Base-by-base conservation (phyloP, 2,888 invertebrate species). In the Phania funesta region DNA sequence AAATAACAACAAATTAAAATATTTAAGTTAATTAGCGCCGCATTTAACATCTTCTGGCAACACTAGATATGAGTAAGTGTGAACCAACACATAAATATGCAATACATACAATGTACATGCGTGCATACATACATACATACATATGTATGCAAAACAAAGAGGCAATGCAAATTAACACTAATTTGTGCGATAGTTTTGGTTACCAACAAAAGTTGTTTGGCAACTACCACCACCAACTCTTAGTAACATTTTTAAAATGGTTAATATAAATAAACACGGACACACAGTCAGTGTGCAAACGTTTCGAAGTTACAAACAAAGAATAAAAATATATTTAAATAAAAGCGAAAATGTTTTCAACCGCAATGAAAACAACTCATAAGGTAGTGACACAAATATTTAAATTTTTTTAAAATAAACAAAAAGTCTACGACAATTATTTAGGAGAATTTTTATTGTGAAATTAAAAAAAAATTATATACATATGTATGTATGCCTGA, bases 231-330 rank as follows among this genome's bases (percentile, higher is more conserved):
- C 35, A 71, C n/a, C 1, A 44, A 62, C 20, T 35, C 50, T 54
- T 32, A 7, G 26, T 56, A 16, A 48, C 52, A 52, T 1, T 46
- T 50, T 38, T 6, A 7, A 13, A 48, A 35, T 26, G 6, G 35
- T 35, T 41, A 76, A 50, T n/a, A 41, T 29, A 56, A 24, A 32
- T 20, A 7, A 20, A 7, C 6, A 24, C 16, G 8, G 13, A 46
- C 8, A 16, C 58, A 24, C 58, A 68, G 76, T 76, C 50, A 22
- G 1, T 4, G 16, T 50, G 24, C 48, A 54, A 58, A 65, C 24
- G 41, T 78, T 56, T 60, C 73, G 44, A 73, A 67, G 54, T 67
- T 60, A 16, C 58, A 67, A 67, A 56, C 48, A 68, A 67, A 58
- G 11, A 56, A 41, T 38, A 64, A 16, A 44, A 50, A 32, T 16